Evolutionary conservation across 2,797 vertebrate genomes (phyloP), one percentile per base, ranked within the genome.

Genomic region (Momotus momota): DNA sequence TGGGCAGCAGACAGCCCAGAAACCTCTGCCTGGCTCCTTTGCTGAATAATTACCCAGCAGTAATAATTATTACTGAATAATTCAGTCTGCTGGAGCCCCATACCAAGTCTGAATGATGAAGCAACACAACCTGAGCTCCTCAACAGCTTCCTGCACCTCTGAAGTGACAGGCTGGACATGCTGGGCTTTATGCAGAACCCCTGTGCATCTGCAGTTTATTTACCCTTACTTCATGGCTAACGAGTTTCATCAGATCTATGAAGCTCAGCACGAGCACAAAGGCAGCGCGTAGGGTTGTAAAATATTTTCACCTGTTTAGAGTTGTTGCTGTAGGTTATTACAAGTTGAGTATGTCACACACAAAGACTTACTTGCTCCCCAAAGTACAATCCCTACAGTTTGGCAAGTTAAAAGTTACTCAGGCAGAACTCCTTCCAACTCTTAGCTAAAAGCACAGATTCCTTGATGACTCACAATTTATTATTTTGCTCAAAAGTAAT

Each of bases 101-200:
- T 18, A 5, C 15, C 1, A 1, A 89, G 38, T 41, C 41, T 61
- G 19, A 13, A 8, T 8, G 26, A 13, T 41, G 67, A 17, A 67
- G 20, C 81, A 84, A n/a, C 43, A 62, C 35, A 65, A 41, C 45
- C 41, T 48, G 57, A 83, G 17, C 61, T 71, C 38, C 9, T 26
- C 38, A 54, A 8, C 13, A 69, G 54, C 26, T 58, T 26, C 0
- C 0, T 2, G 7, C 7, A 27, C n/a, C 69, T 91, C 69, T 55
- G 67, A 88, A 61, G 31, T 8, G 15, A 31, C 1, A 2, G 62
- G 14, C 58, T 62, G 51, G 48, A 26, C 67, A 22, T 23, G 2
- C 3, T 33, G 67, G 66, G 66, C 71, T 23, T 71, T 4, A 0
- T 3, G 11, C 12, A 26, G 62, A 75, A 6, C 7, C 29, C 23